Conservation (phyloP, 2,113 vertebrate species). For the Sylvia atricapilla region DNA sequence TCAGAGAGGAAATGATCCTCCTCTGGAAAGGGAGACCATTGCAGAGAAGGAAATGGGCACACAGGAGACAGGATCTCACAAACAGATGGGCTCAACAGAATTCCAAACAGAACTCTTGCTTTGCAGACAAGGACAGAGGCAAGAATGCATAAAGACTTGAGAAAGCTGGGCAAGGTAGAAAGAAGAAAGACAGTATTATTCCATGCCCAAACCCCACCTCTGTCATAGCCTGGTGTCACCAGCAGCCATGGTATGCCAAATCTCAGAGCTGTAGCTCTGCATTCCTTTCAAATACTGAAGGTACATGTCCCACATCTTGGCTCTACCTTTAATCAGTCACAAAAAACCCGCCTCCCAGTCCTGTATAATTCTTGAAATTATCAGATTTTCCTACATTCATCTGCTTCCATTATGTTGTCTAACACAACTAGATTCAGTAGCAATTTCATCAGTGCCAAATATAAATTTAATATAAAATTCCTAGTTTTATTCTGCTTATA, state of each 20-base stretch:
- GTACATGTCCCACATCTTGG: fast-evolving
- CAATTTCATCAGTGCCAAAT: not conserved
- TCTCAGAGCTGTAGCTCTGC: not conserved
- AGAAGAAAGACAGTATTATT: not conserved
- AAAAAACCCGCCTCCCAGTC: not conserved
- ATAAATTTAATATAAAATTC: not conserved
- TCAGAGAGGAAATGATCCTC: not conserved
- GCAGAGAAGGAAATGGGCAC: not conserved
- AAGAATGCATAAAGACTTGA: not conserved
- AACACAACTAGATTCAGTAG: not conserved
- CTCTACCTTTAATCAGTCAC: not conserved
- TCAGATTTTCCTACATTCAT: not conserved
- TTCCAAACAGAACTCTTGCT: not conserved
- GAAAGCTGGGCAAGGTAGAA: not conserved
- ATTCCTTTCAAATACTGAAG: not conserved
- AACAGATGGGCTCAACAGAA: not conserved
- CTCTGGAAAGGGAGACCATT: not conserved
- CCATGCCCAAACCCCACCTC: not conserved
- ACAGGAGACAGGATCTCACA: not conserved
- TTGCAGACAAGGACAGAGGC: not conserved
- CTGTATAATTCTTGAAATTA: not conserved
- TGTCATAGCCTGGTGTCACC: not conserved
- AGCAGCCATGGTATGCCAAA: not conserved
- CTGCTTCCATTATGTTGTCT: not conserved
- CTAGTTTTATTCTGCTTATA: not conserved